Evolutionary conservation across 2,113 vertebrate genomes (phyloP).

Genomic region (Tupaia tana): DNA sequence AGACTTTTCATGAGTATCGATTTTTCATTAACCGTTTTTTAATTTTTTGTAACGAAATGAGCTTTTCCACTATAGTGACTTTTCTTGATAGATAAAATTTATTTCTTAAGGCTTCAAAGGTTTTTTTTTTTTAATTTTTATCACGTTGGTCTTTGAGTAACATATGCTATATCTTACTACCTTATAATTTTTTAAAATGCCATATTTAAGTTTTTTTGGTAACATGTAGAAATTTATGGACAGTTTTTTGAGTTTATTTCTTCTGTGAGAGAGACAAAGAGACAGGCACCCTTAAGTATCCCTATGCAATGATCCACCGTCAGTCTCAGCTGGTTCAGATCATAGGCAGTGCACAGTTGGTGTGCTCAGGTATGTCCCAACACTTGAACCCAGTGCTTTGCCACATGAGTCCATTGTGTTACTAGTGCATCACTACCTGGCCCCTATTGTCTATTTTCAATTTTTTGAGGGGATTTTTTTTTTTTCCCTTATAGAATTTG

Average conservation of each 20-base stretch:
- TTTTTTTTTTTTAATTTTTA: slow-evolving; percentile 48
- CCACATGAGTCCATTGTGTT: too few species aligned
- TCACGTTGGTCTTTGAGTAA: slow-evolving; percentile 46
- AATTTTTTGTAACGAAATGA: slow-evolving; percentile 37
- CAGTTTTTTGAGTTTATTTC: neutral
- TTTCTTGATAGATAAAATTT: slow-evolving; percentile 41
- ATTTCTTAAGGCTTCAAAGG: slow-evolving; percentile 21
- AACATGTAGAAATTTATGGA: neutral
- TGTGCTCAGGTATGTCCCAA: too few species aligned
- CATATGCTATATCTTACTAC: neutral
- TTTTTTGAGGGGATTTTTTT: too few species aligned
- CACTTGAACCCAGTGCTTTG: too few species aligned
- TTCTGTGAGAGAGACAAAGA: neutral
- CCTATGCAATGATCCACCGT: too few species aligned
- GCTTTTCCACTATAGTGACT: slow-evolving; percentile 35
- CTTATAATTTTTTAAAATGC: neutral
- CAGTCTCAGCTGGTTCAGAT: too few species aligned
- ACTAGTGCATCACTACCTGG: too few species aligned
- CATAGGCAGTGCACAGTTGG: too few species aligned
- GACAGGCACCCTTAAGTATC: too few species aligned
- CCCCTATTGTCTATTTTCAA: too few species aligned
- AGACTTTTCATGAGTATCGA: neutral
- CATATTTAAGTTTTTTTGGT: slow-evolving; percentile 31
- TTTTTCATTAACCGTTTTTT: neutral
- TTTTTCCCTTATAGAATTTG: too few species aligned